A percentile compares a stretch with the other conserved stretches of the same genome.
phyloP scores from a whole-genome alignment of 2,888 invertebrate species.

The Pteria penguin region DNA sequence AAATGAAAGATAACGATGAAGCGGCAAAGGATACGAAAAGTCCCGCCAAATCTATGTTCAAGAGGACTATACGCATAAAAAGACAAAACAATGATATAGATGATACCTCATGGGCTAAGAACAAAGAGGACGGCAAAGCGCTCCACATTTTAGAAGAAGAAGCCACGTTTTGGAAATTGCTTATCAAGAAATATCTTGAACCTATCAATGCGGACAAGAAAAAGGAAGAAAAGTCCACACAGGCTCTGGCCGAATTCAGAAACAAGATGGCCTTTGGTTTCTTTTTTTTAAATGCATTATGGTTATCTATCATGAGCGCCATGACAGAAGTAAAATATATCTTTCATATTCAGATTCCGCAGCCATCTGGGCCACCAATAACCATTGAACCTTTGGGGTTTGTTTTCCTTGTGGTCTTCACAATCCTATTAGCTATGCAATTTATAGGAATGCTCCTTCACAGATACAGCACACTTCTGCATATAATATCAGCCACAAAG shows the following conservation, averaged over 20 bases:
- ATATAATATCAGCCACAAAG: constrained; percentile 52
- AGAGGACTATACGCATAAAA: not conserved
- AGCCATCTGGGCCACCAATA: constrained; percentile 8
- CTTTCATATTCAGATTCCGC: constrained; percentile 37
- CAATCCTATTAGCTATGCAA: constrained; percentile 51
- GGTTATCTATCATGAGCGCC: constrained; percentile 88
- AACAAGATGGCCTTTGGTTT: constrained; percentile 87
- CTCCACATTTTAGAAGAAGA: constrained; percentile 83
- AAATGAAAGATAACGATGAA: constrained; percentile 3
- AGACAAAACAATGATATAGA: not conserved
- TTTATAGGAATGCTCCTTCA: constrained; percentile 56
- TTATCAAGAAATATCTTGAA: constrained; percentile 86
- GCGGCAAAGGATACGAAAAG: not conserved
- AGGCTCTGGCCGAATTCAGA: constrained; percentile 90
- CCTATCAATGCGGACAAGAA: constrained; percentile 31
- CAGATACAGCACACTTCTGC: constrained; percentile 54
- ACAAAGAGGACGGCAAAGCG: not conserved
- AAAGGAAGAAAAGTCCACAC: not conserved
- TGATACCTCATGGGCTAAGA: constrained; percentile 7
- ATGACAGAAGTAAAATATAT: constrained; percentile 51
- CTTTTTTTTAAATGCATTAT: constrained; percentile 98
- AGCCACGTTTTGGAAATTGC: constrained; percentile 92
- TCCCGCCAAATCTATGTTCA: not conserved
- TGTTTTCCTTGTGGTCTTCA: constrained; percentile 51
- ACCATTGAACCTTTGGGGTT: constrained; percentile 53